Percentiles rank a stretch among this genome's conserved stretches.
phyloP scores from a whole-genome alignment of 2,888 invertebrate species.

The Oxystoma pomonae region DNA sequence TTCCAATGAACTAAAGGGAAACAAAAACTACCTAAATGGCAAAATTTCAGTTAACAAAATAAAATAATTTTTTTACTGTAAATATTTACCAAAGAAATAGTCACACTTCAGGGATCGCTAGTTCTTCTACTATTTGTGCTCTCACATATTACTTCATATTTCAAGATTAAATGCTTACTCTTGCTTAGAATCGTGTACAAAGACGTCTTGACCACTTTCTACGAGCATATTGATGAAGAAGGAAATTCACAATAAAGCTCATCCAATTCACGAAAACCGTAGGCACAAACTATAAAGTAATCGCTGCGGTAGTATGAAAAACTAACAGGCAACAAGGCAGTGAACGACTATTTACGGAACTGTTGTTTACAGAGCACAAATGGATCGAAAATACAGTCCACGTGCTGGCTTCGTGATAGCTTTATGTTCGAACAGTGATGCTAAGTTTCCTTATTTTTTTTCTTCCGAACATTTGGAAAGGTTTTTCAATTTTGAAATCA shows the following conservation, averaged over 20 bases:
- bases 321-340: neutral
- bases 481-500: too few relatives aligned
- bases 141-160: too few relatives aligned
- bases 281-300: too few relatives aligned
- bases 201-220: neutral
- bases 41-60: too few relatives aligned
- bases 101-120: too few relatives aligned
- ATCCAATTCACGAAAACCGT: neutral
- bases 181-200: neutral
- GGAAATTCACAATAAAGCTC: neutral
- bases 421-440: neutral
- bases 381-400: neutral
- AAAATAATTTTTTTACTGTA: too few relatives aligned
- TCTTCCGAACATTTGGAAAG: too few relatives aligned
- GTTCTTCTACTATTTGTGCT: too few relatives aligned
- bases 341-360: conserved; percentile 22
- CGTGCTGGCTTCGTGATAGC: neutral
- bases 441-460: neutral
- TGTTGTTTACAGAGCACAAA: conserved; percentile 1
- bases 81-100: too few relatives aligned
- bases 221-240: neutral
- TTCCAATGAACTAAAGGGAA: too few relatives aligned
- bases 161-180: neutral
- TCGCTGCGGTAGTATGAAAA: neutral
- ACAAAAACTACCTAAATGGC: too few relatives aligned